A percentile compares a stretch with the other conserved stretches of the same genome.
Evolutionary conservation across 2,113 vertebrate species (phyloP).

Genomic region (Larimichthys crocea): DNA sequence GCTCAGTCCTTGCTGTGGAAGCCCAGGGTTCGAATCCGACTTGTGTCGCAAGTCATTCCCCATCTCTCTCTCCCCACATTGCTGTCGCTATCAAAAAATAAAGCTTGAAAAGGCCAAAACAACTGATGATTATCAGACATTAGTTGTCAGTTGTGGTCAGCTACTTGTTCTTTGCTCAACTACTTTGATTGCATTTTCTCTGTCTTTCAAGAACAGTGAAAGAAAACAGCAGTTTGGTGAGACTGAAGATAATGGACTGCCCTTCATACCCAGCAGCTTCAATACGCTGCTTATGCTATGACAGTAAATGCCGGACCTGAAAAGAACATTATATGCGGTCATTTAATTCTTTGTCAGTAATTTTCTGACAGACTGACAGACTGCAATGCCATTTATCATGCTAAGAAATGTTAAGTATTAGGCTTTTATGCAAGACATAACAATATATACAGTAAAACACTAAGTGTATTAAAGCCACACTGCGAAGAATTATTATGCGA

Average conservation of each 20-base stretch:
- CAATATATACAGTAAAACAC: constrained; percentile 25
- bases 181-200: neutral
- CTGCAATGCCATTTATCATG: constrained; percentile 17
- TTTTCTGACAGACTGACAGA: constrained; percentile 10
- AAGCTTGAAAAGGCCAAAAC: too few species aligned
- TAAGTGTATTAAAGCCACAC: neutral
- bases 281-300: constrained; percentile 19
- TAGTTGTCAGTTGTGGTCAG: neutral
- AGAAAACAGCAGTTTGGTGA: constrained; percentile 43
- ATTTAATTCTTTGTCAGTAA: constrained; percentile 41
- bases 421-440: constrained; percentile 29
- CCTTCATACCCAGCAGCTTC: constrained; percentile 19
- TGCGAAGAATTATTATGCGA: constrained; percentile 10
- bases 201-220: constrained; percentile 26
- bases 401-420: constrained; percentile 19
- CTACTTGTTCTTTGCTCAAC: constrained; percentile 20
- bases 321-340: neutral
- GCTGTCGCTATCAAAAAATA: too few species aligned
- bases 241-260: constrained; percentile 38
- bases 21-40: too few species aligned
- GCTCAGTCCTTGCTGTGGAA: too few species aligned
- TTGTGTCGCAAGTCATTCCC: too few species aligned
- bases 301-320: constrained; percentile 45
- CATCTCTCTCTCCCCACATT: too few species aligned
- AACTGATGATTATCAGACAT: neutral